phyloP scores from a whole-genome alignment of 23 tunicate genomes.

The Trididemnum nubilum region DNA sequence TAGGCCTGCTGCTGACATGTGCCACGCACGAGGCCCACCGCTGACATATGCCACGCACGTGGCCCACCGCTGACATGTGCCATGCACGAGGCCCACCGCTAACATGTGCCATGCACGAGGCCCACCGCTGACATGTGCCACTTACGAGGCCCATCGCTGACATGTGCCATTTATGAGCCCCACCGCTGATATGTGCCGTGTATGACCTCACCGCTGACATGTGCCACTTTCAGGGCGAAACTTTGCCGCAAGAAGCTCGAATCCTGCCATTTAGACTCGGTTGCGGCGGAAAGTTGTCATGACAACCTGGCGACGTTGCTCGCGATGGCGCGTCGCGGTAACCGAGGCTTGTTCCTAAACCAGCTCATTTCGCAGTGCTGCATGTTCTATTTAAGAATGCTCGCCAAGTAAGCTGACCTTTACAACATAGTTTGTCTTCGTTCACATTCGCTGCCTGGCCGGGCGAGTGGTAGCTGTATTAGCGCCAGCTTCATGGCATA shows the following conservation, averaged over 20 bases:
- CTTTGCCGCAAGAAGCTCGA: constrained; percentile 70
- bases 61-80: no score
- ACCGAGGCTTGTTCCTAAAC: constrained; percentile 57
- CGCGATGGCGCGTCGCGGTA: constrained; percentile 22
- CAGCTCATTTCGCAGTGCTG: constrained; percentile 76
- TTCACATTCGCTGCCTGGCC: not conserved
- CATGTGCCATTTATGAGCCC: no score
- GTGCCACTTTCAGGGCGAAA: constrained; percentile 72
- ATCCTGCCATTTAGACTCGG: constrained; percentile 35
- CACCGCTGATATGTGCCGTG: no score
- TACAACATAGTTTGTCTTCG: no score
- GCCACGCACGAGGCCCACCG: no score
- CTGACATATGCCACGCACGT: no score
- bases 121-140: no score
- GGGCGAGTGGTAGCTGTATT: not conserved
- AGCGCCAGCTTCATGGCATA: not conserved
- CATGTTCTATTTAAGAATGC: constrained; percentile 58
- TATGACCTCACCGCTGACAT: no score
- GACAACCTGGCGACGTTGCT: constrained; percentile 49
- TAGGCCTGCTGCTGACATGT: no score
- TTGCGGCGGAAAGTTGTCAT: constrained; percentile 44
- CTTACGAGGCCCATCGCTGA: no score
- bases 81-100: no score
- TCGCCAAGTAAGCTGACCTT: constrained; percentile 46
- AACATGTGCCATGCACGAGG: no score